These are phyloP conservation scores for Pelodytes ibericus DNA, from an alignment of 2,797 vertebrate genomes.

Conservation along the genomic window DNA sequence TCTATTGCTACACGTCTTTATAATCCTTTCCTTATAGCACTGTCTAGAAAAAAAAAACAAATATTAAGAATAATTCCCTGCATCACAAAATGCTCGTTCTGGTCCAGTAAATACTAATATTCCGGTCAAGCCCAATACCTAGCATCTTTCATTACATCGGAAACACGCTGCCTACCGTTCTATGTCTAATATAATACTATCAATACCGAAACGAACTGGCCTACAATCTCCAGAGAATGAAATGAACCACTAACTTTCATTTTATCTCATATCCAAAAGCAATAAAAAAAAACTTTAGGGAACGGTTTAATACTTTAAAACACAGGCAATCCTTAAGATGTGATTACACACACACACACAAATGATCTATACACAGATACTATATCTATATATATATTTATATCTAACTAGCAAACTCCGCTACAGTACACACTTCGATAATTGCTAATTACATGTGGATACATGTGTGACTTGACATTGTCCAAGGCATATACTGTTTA, in stretches of 20 bases:
- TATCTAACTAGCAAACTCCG: too few relatives aligned
- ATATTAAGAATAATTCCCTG: neutral
- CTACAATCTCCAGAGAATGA: neutral
- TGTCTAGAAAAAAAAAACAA: neutral
- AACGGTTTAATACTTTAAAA: slow-evolving; percentile 33
- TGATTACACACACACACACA: too few relatives aligned
- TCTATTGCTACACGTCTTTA: neutral
- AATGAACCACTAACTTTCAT: slow-evolving; percentile 11
- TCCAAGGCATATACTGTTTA: too few relatives aligned
- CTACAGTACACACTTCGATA: too few relatives aligned
- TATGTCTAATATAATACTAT: slow-evolving; percentile 16
- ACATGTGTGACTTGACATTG: too few relatives aligned
- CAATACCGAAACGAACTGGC: neutral
- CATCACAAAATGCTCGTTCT: neutral
- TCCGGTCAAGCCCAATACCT: neutral
- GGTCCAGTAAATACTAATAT: neutral
- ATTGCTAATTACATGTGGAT: too few relatives aligned
- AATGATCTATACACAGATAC: too few relatives aligned
- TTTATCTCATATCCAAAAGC: slow-evolving; percentile 17
- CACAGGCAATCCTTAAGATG: neutral
- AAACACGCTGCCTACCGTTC: neutral
- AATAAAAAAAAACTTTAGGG: slow-evolving; percentile 10
- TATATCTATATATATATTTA: too few relatives aligned
- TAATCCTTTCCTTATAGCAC: neutral
- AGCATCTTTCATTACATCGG: neutral